Evolutionary conservation across 2,797 vertebrate species (phyloP).

Genomic region (Notolepis coatsorum): DNA sequence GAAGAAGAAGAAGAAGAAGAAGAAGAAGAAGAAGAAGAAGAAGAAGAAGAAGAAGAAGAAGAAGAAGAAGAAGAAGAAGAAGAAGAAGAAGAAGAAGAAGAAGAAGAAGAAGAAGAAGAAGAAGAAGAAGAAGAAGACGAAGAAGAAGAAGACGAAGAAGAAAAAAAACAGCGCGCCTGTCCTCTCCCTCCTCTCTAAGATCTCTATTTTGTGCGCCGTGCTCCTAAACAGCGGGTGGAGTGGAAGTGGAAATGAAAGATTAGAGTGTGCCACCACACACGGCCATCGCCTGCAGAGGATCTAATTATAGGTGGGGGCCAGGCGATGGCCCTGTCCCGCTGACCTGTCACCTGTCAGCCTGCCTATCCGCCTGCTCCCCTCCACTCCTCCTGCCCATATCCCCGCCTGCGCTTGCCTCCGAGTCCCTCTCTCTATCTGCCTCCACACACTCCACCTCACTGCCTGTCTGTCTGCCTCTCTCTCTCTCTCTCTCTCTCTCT

Average conservation of each 20-base stretch:
- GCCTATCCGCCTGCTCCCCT: conserved; percentile 67
- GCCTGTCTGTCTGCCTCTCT: not conserved
- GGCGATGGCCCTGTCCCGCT: conserved; percentile 84
- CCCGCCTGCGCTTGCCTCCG: conserved; percentile 37
- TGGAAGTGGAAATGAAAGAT: conserved; percentile 78
- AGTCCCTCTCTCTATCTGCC: conserved; percentile 58
- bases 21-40: too few relatives aligned
- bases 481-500: conserved; percentile 5
- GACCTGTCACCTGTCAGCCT: conserved; percentile 80
- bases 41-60: too few relatives aligned
- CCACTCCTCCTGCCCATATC: conserved; percentile 44
- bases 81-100: too few relatives aligned
- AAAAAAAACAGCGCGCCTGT: not conserved
- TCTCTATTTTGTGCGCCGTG: conserved; percentile 55
- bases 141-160: too few relatives aligned
- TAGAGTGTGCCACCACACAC: conserved; percentile 75
- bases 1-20: too few relatives aligned
- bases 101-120: not conserved
- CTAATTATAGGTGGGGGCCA: conserved; percentile 89
- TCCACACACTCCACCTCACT: not conserved
- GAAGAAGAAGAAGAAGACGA: too few relatives aligned
- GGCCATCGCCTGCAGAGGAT: conserved; percentile 88
- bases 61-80: too few relatives aligned
- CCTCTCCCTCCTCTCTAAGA: conserved; percentile 41
- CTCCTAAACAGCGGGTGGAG: conserved; percentile 63